Percentiles rank a stretch among this genome's conserved stretches.
phyloP scores from a whole-genome alignment of 2,888 invertebrate species.

The Cheilosia vulpina region DNA sequence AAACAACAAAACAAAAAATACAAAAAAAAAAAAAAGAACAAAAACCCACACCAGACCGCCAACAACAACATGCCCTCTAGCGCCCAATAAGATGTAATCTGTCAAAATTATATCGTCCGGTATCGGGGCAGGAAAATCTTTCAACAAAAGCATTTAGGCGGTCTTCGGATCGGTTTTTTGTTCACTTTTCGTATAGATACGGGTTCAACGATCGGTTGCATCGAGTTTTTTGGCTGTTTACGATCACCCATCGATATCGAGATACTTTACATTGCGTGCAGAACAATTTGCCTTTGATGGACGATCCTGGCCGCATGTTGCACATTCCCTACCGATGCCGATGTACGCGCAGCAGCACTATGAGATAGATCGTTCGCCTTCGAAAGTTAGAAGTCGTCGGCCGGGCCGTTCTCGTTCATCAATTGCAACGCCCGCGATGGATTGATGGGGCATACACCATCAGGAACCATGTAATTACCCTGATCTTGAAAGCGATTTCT shows the following conservation, averaged over 20 bases:
- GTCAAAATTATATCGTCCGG: constrained; percentile 80
- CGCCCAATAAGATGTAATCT: constrained; percentile 82
- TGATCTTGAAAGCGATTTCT: constrained; percentile 37
- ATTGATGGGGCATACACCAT: constrained; percentile 11
- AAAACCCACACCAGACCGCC: constrained; percentile 26
- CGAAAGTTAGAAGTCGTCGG: constrained; percentile 31
- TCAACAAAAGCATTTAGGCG: constrained; percentile 72
- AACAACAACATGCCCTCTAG: constrained; percentile 77
- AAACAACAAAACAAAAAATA: neutral
- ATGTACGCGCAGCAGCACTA: neutral
- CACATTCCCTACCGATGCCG: constrained; percentile 29
- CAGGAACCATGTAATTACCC: constrained; percentile 54
- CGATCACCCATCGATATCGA: constrained; percentile 53
- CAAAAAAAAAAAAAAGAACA: neutral
- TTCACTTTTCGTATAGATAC: neutral
- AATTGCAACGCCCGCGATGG: constrained; percentile 8
- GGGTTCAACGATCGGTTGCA: constrained; percentile 68
- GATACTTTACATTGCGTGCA: constrained; percentile 64
- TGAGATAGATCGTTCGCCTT: constrained; percentile 1
- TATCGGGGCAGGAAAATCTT: constrained; percentile 74
- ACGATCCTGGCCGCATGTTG: constrained; percentile 53
- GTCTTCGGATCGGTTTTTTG: constrained; percentile 40
- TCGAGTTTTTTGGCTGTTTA: constrained; percentile 65
- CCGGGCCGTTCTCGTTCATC: neutral
- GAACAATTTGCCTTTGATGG: constrained; percentile 56